Evolutionary conservation across 2,113 vertebrate genomes (phyloP), one percentile per base, ranked within the genome.

Genomic region (Marcusenius ussheri): DNA sequence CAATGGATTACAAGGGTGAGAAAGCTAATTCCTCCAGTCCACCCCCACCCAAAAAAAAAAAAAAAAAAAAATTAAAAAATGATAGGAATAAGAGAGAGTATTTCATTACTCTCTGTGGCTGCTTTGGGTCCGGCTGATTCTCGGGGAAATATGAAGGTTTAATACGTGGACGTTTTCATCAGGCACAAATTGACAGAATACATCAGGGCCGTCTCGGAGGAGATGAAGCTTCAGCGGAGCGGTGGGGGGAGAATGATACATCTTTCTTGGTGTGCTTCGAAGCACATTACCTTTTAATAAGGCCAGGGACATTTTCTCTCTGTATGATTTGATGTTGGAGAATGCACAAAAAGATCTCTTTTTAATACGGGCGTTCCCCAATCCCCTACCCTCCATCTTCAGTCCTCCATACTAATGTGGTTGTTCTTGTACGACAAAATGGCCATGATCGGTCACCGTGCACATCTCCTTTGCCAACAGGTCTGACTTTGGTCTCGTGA

Each of bases 241-340:
- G 90, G 90, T 74, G 88, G 90, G 90, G 91, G 88, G 85, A 83
- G 88, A 84, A 89, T 93, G 91, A 92, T 94, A 91, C 91, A 93
- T 95, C 93, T 93, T 93, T 92, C 21, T 92, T 93, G 92, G 42
- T 92, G 93, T 91, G 90, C 85, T 93, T 91, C 87, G 90, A 92
- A 94, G 92, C 93, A 93, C 93, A 95, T 95, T 94, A 94, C 91
- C 93, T 94, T 96, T 95, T 95, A 95, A 96, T 95, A 94, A 94
- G 94, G 93, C 91, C 92, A 93, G 92, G 93, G 93, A 94, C 94
- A 94, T 94, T 94, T 92, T 93, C 92, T 93, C 93, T 90, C 90
- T 93, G 93, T 90, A 91, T 92, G 93, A 95, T 96, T 95, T 94
- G 95, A 95, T 95, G 95, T 93, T 93, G 89, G 91, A 93, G 92